Evolutionary conservation across 2,797 vertebrate species (phyloP).

Genomic region (Scolopax rusticola): DNA sequence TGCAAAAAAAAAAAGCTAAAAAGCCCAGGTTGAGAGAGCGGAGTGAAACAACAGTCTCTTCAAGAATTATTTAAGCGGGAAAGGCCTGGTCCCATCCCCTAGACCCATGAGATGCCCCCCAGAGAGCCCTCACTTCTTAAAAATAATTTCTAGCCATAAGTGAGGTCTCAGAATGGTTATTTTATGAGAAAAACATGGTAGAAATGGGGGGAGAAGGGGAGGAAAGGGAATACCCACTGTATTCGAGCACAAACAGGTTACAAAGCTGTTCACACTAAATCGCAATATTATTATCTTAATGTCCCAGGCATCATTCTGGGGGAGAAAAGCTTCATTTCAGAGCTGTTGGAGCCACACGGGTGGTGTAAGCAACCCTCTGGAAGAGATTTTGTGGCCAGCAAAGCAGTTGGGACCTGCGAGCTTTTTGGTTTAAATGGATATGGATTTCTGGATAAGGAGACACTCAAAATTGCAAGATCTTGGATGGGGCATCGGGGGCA

Average conservation of each 20-base stretch:
- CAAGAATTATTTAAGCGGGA: neutral
- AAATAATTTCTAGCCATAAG: slow-evolving; percentile 32
- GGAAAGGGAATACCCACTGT: neutral
- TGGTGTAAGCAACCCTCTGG: neutral
- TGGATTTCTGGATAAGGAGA: rapidly evolving
- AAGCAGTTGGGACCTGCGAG: neutral
- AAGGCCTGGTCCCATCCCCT: neutral
- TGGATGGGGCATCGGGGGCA: neutral
- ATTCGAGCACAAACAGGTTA: neutral
- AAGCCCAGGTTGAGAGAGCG: neutral
- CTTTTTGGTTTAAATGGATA: neutral
- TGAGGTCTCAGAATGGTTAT: slow-evolving; percentile 19
- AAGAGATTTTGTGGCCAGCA: neutral
- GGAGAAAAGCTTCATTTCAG: neutral
- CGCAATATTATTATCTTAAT: neutral
- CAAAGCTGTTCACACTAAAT: neutral
- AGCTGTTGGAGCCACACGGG: neutral
- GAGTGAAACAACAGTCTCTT: neutral
- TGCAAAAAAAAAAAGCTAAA: neutral
- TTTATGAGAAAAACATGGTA: neutral
- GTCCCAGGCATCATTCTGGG: neutral
- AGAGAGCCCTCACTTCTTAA: neutral
- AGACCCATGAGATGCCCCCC: neutral
- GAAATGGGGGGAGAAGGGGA: neutral
- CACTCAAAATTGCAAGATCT: neutral